phyloP scores from a whole-genome alignment of 2,113 vertebrate species.

The Tachysurus vachellii region DNA sequence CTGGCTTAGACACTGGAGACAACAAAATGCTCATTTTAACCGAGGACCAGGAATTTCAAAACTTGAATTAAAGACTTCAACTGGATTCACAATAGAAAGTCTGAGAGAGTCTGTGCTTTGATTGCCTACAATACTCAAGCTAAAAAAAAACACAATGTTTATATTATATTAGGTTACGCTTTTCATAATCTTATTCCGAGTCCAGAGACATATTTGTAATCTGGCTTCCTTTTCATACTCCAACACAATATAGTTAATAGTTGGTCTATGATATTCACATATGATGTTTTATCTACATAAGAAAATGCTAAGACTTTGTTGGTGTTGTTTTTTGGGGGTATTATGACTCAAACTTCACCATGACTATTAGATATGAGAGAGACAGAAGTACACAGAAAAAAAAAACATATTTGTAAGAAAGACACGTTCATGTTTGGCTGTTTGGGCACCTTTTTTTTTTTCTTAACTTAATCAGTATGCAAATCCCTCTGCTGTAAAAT shows the following conservation, averaged over 20 bases:
- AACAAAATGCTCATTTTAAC: background rate
- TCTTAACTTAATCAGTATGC: background rate
- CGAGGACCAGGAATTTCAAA: background rate
- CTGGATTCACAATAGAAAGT: background rate
- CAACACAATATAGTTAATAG: background rate
- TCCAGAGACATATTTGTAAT: background rate
- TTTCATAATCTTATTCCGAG: background rate
- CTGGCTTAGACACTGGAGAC: background rate
- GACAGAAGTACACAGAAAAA: background rate
- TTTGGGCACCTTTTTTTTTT: background rate
- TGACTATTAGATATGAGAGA: background rate
- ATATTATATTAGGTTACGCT: background rate
- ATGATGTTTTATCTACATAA: background rate
- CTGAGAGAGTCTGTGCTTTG: background rate
- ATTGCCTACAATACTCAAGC: background rate
- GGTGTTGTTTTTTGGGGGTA: background rate
- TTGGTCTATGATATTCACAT: background rate
- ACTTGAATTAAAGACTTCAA: background rate
- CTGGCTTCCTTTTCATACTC: background rate
- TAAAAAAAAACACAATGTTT: background rate
- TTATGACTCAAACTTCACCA: background rate
- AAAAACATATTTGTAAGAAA: background rate
- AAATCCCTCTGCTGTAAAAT: conserved; percentile 14
- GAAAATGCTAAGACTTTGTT: background rate
- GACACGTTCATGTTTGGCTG: background rate